Evolutionary conservation across 1,140 invertebrate species (phyloP).

Genomic region (Chelonus insularis): DNA sequence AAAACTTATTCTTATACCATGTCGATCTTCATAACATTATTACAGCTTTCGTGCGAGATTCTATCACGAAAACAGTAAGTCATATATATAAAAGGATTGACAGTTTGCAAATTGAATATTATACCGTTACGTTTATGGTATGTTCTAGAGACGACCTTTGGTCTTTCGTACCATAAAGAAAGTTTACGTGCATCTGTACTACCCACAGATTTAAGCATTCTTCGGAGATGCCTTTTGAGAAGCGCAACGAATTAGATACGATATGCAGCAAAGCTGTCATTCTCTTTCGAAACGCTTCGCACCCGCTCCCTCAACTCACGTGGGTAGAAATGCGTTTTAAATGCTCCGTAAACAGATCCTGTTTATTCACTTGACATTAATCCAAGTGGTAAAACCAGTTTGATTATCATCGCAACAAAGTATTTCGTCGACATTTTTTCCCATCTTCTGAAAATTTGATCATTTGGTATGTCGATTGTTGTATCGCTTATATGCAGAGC

Average conservation of each 20-base stretch:
- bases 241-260: slow-evolving; percentile 34
- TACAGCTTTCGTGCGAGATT: no score
- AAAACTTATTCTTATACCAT: no score
- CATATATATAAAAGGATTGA: slow-evolving; percentile 6
- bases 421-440: neutral
- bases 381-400: slow-evolving; percentile 22
- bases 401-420: slow-evolving; percentile 15
- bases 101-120: slow-evolving; percentile 32
- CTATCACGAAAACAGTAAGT: no score
- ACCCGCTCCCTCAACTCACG: slow-evolving; percentile 6
- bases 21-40: neutral
- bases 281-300: slow-evolving; percentile 40
- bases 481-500: neutral
- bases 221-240: slow-evolving; percentile 29
- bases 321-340: neutral
- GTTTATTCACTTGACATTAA: slow-evolving; percentile 18
- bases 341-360: neutral
- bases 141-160: slow-evolving; percentile 15
- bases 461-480: neutral
- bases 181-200: neutral
- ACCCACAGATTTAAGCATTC: neutral
- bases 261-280: slow-evolving; percentile 34
- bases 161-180: slow-evolving; percentile 33
- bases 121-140: slow-evolving; percentile 9
- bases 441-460: neutral